A percentile compares a stretch with the other conserved stretches of the same genome.
Evolutionary conservation across 2,113 vertebrate genomes (phyloP).

Genomic region (Elaphurus davidianus): DNA sequence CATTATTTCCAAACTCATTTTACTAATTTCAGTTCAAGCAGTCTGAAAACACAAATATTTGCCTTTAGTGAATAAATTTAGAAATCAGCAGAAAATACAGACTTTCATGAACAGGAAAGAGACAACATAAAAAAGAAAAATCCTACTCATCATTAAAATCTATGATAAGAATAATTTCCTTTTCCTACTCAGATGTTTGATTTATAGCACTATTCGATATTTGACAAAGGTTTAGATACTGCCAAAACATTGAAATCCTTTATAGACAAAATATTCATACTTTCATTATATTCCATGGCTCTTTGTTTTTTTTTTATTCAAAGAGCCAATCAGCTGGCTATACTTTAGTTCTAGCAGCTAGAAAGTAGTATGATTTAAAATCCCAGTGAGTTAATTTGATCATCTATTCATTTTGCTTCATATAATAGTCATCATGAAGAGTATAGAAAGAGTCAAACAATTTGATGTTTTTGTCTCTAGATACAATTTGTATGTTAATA

Average conservation of each 20-base stretch:
- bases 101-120: background rate
- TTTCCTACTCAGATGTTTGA: background rate
- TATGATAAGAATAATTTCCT: background rate
- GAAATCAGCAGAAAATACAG: background rate
- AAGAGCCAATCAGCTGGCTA: background rate
- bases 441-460: background rate
- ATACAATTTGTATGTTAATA: background rate
- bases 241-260: background rate
- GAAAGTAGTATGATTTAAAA: background rate
- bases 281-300: background rate
- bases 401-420: background rate
- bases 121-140: background rate
- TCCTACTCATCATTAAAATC: background rate
- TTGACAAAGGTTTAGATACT: background rate
- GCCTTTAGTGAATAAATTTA: background rate
- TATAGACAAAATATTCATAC: background rate
- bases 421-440: background rate
- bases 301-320: background rate
- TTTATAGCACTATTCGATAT: background rate
- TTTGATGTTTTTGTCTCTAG: background rate
- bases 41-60: background rate
- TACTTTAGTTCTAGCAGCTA: background rate
- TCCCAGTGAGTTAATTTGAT: background rate
- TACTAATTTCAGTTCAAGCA: background rate
- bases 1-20: background rate